Conservation (phyloP, 2,113 vertebrate species). For the Lipotes vexillifer region DNA sequence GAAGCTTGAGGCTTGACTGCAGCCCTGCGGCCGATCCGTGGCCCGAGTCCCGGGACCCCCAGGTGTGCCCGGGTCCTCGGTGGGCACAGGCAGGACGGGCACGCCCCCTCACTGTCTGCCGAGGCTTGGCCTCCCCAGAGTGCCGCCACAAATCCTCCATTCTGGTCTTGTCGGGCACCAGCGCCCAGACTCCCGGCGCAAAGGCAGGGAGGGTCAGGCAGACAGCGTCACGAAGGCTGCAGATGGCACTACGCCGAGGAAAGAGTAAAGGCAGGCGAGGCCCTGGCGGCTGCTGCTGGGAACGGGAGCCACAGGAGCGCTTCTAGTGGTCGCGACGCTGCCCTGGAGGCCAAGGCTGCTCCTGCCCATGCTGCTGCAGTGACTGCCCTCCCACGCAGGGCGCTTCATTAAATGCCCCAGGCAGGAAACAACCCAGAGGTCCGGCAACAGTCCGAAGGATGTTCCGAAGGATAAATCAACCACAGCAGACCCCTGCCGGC, state of each 20-base stretch:
- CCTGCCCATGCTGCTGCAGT: neutral
- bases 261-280: neutral
- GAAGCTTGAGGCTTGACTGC: neutral
- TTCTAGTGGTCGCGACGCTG: neutral
- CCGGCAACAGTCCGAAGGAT: neutral
- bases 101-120: fast-evolving
- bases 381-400: too few relatives aligned
- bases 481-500: neutral
- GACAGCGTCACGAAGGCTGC: neutral
- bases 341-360: neutral
- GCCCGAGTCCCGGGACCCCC: neutral
- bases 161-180: neutral
- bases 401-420: neutral
- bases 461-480: too few relatives aligned
- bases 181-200: neutral
- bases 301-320: neutral
- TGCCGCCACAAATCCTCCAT: too few relatives aligned
- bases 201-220: neutral
- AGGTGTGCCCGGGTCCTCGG: neutral
- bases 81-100: neutral
- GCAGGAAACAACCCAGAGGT: neutral
- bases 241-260: fast-evolving
- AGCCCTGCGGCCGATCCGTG: too few relatives aligned
- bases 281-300: neutral
- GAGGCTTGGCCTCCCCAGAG: neutral